Base-by-base conservation (phyloP, 2,797 vertebrate genomes). In the Chelon labrosus region DNA sequence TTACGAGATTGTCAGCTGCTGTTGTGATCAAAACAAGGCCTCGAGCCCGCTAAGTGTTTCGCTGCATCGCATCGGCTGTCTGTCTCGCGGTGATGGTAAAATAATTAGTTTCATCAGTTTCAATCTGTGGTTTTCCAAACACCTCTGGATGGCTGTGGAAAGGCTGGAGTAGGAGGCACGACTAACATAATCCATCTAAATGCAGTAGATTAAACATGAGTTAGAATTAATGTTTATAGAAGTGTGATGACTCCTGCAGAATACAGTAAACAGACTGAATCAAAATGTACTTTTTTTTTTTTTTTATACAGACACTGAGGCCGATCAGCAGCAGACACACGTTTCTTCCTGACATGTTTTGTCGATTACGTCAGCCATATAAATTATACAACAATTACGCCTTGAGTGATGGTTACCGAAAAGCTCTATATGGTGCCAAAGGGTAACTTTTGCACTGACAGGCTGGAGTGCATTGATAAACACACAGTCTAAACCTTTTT, bases 1-100 rank as follows among this genome's bases (percentile, higher is more conserved):
- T 85, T 85, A 89, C 73, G 91, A 82, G 86, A 90, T 90, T 90
- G 84, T 92, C 94, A 93, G 92, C 90, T 93, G 93, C 85, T 93
- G 74, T 83, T 92, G 83, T 79, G 85, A 91, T 92, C 81, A 91
- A 92, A 90, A 87, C 70, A 84, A 88, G 81, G 69, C 65, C 61
- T 75, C 85, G 39, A 71, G 52, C 67, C 65, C 77, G 84, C 75
- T 81, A 58, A 78, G 79, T 75, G 80, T 64, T 83, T 77, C 13
- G 53, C 66, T 66, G 71, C 42, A 75, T 70, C 73, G 61, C 74
- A 76, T 71, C 3, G 20, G 49, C 70, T 79, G 77, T 78, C 75
- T 71, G 22, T 65, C 73, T 58, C 25, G 54, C 38, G n/a, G 38
- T 64, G 50, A 86, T 87, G 74, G 82, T 53, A 70, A 85, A 88